These are phyloP conservation scores for Caloenas nicobarica DNA, from an alignment of 2,113 vertebrate genomes.

Conservation along the genomic window DNA sequence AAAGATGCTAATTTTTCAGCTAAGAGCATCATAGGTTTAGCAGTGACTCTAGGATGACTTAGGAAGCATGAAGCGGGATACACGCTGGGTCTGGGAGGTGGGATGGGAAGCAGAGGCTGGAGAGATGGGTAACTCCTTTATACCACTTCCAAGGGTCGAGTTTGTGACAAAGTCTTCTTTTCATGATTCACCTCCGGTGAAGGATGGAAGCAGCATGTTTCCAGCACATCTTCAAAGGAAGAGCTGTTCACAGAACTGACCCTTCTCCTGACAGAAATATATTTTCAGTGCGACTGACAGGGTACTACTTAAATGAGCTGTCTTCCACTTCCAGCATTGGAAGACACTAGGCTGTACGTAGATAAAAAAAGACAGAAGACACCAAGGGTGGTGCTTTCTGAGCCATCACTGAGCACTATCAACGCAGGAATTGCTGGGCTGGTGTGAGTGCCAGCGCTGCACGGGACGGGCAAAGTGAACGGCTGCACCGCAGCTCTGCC, in stretches of 20 bases:
- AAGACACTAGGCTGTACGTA: not conserved
- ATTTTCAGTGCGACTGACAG: not conserved
- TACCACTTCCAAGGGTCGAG: not conserved
- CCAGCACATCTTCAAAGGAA: constrained; percentile 3
- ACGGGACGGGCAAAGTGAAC: not conserved
- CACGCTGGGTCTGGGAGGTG: not conserved
- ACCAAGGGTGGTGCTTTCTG: not conserved
- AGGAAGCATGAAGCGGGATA: not conserved
- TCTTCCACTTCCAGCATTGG: not conserved
- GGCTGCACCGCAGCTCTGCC: not conserved
- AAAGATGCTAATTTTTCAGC: not conserved
- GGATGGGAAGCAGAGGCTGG: not conserved
- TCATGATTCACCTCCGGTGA: not conserved
- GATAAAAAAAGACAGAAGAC: not conserved
- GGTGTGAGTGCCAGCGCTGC: not conserved
- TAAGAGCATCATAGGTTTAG: not conserved
- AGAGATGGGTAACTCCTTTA: not conserved
- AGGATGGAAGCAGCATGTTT: constrained; percentile 13
- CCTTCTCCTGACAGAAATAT: not conserved
- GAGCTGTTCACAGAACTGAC: constrained; percentile 1
- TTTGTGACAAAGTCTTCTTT: not conserved
- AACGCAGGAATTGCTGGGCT: not conserved
- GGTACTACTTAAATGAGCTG: not conserved
- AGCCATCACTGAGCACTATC: fast-evolving
- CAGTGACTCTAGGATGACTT: not conserved